phyloP scores from a whole-genome alignment of 2,113 vertebrate species.

The Tychaedon coryphoeus region DNA sequence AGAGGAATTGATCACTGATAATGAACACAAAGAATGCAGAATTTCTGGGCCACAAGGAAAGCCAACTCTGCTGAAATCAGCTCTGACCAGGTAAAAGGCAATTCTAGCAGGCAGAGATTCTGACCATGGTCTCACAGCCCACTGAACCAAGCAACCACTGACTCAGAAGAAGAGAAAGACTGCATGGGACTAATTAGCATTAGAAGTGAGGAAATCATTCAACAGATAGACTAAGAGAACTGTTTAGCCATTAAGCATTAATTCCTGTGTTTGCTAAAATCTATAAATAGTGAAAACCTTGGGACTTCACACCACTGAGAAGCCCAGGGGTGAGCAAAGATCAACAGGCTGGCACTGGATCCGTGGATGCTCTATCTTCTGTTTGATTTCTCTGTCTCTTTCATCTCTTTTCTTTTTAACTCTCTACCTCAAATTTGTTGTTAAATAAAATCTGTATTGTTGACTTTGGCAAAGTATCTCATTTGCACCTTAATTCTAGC shows the following conservation, averaged over 20 bases:
- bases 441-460: not conserved
- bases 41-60: not conserved
- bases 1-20: not conserved
- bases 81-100: not conserved
- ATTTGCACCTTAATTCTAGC: not conserved
- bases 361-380: not conserved
- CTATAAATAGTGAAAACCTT: not conserved
- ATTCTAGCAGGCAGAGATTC: rapidly evolving
- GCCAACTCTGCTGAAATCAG: not conserved
- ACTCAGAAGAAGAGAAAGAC: not conserved
- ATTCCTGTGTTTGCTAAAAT: not conserved
- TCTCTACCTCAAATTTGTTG: not conserved
- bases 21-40: not conserved
- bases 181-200: not conserved
- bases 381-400: not conserved
- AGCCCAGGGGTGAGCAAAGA: not conserved
- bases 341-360: not conserved
- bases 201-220: not conserved
- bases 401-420: not conserved
- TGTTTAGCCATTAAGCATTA: not conserved
- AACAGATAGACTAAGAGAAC: not conserved
- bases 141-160: not conserved
- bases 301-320: rapidly evolving
- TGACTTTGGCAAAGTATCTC: not conserved
- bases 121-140: rapidly evolving